Evolutionary conservation across 2,888 invertebrate species (phyloP).

Genomic region (Gordius sp.): DNA sequence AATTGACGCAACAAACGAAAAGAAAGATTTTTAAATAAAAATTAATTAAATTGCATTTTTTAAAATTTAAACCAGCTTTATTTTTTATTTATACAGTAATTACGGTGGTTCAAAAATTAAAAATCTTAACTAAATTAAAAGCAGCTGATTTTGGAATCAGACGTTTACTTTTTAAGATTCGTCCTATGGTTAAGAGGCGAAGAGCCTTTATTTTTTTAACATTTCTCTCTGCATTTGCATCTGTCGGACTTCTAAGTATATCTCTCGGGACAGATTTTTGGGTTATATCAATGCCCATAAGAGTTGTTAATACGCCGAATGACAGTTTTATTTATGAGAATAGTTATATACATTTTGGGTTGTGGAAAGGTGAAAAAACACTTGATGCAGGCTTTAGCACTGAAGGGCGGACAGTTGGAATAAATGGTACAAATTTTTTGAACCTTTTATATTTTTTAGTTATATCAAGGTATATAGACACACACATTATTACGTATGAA

Average conservation of each 20-base stretch:
- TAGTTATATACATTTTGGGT: constrained; percentile 4
- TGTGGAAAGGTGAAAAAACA: constrained; percentile 11
- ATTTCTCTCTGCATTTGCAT: neutral
- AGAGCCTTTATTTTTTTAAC: constrained; percentile 7
- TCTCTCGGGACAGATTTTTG: constrained; percentile 3
- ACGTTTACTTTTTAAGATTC: too few relatives aligned
- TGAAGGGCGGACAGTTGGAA: constrained; percentile 5
- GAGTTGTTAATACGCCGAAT: constrained; percentile 5
- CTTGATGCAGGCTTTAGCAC: constrained; percentile 3
- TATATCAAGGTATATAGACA: constrained; percentile 11
- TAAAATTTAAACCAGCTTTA: too few relatives aligned
- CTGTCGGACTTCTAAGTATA: neutral
- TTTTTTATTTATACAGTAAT: too few relatives aligned
- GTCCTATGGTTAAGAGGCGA: neutral
- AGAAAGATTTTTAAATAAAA: too few relatives aligned
- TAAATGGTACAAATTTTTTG: constrained; percentile 4
- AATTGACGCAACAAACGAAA: too few relatives aligned
- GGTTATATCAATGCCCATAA: neutral
- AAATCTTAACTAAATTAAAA: too few relatives aligned
- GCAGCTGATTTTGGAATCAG: too few relatives aligned
- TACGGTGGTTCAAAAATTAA: too few relatives aligned
- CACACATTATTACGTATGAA: constrained; percentile 1
- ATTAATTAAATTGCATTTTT: too few relatives aligned
- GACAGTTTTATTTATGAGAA: constrained; percentile 3
- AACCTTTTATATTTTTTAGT: too few relatives aligned